Evolutionary conservation across 2,888 invertebrate genomes (phyloP).

Genomic region (Cheilosia scutellata): DNA sequence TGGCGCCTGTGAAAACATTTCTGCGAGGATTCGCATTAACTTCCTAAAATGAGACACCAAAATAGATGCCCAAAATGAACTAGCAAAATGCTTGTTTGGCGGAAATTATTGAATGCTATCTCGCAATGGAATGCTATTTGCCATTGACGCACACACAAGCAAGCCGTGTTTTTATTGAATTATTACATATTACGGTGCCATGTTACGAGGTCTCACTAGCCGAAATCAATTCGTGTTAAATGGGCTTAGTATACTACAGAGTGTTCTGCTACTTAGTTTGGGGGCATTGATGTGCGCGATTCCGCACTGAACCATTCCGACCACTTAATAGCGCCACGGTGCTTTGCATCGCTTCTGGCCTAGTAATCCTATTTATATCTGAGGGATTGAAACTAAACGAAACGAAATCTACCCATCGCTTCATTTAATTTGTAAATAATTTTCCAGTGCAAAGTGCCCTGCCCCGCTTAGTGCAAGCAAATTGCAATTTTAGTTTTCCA

Average conservation of each 20-base stretch:
- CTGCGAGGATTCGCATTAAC: slow-evolving; percentile 41
- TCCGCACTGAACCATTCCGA: neutral
- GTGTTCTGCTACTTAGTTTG: slow-evolving; percentile 20
- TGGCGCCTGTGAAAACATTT: slow-evolving; percentile 69
- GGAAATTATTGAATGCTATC: slow-evolving; percentile 68
- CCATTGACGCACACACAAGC: slow-evolving; percentile 1
- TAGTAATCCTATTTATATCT: neutral
- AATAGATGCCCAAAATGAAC: slow-evolving; percentile 53
- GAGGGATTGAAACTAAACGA: neutral
- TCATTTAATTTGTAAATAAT: slow-evolving; percentile 54
- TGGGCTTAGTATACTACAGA: slow-evolving; percentile 45
- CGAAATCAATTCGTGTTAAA: slow-evolving; percentile 52
- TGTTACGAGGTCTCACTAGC: slow-evolving; percentile 23
- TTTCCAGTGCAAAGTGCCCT: slow-evolving; percentile 18
- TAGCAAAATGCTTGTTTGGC: slow-evolving; percentile 54
- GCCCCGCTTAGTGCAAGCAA: slow-evolving; percentile 37
- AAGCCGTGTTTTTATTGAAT: slow-evolving; percentile 43
- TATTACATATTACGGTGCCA: slow-evolving; percentile 53
- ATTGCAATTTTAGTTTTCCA: slow-evolving; percentile 37
- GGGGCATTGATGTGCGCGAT: neutral
- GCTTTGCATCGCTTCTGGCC: slow-evolving; percentile 31
- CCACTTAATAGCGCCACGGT: slow-evolving; percentile 32
- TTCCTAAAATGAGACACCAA: slow-evolving; percentile 29
- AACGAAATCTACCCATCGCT: slow-evolving; percentile 15
- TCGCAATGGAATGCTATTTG: slow-evolving; percentile 38